Percentiles rank a stretch among this genome's conserved stretches.
These are phyloP conservation scores for Rhodeus uyekii DNA, from an alignment of 2,797 vertebrate genomes.

Conservation along the genomic window DNA sequence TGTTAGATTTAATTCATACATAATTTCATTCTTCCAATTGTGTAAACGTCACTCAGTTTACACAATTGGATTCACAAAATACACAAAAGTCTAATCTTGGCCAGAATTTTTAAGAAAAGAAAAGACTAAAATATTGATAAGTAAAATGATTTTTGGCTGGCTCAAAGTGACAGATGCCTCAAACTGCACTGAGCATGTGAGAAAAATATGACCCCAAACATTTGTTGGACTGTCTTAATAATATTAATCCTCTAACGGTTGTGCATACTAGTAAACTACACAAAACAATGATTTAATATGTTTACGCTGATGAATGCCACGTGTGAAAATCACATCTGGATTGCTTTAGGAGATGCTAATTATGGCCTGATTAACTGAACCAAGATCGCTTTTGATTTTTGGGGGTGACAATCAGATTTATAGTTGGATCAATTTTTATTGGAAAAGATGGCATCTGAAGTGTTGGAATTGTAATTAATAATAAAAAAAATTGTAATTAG, in stretches of 20 bases:
- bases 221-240: slow-evolving; percentile 4
- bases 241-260: slow-evolving; percentile 1
- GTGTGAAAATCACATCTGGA: no score
- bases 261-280: background rate
- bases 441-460: background rate
- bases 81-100: background rate
- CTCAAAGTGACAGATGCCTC: background rate
- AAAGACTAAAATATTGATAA: background rate
- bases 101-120: background rate
- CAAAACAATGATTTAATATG: slow-evolving; percentile 35
- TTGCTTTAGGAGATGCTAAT: slow-evolving; percentile 3
- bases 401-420: background rate
- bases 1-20: background rate
- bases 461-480: background rate
- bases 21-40: background rate
- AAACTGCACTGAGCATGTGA: background rate
- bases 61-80: no score
- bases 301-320: slow-evolving; percentile 1
- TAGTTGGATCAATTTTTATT: background rate
- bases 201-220: background rate
- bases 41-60: no score
- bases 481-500: background rate
- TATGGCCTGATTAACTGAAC: slow-evolving; percentile 10
- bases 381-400: background rate
- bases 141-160: background rate